Conservation (phyloP, 2,113 vertebrate species). For the Poeciliopsis prolifica region DNA sequence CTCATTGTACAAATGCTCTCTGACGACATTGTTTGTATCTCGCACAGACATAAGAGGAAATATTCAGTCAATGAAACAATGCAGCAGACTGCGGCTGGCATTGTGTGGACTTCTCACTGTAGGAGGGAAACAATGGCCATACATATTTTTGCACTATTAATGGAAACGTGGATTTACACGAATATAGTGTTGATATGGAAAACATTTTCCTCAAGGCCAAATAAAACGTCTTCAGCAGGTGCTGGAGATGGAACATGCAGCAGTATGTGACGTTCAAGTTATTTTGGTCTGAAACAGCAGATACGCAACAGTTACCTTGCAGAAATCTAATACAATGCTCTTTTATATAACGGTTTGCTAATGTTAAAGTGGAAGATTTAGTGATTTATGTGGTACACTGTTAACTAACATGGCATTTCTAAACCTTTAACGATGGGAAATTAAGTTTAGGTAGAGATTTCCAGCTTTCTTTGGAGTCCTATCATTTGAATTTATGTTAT, state of each 20-base stretch:
- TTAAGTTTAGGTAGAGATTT: neutral
- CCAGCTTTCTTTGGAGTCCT: neutral
- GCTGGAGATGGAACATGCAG: neutral
- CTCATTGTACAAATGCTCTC: conserved; percentile 4
- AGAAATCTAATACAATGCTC: neutral
- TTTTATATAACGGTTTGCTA: neutral
- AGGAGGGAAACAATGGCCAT: conserved; percentile 47
- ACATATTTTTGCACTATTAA: conserved; percentile 22
- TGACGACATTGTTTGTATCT: neutral
- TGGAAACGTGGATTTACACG: conserved; percentile 17
- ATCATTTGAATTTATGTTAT: too few species aligned
- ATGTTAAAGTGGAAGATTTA: neutral
- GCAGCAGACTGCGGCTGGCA: conserved; percentile 25
- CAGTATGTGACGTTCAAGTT: neutral
- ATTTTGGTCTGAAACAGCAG: conserved; percentile 5
- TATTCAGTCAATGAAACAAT: conserved; percentile 46
- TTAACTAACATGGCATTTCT: neutral
- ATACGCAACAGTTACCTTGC: neutral
- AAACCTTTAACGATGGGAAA: neutral
- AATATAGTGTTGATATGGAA: conserved; percentile 4
- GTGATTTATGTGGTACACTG: too few species aligned
- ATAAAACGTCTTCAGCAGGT: conserved; percentile 30
- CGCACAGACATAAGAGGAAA: conserved; percentile 15
- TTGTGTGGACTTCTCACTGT: conserved; percentile 6
- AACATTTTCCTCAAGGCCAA: conserved; percentile 20